Evolutionary conservation across 2,888 invertebrate genomes (phyloP).

Genomic region (Acronicta psi): DNA sequence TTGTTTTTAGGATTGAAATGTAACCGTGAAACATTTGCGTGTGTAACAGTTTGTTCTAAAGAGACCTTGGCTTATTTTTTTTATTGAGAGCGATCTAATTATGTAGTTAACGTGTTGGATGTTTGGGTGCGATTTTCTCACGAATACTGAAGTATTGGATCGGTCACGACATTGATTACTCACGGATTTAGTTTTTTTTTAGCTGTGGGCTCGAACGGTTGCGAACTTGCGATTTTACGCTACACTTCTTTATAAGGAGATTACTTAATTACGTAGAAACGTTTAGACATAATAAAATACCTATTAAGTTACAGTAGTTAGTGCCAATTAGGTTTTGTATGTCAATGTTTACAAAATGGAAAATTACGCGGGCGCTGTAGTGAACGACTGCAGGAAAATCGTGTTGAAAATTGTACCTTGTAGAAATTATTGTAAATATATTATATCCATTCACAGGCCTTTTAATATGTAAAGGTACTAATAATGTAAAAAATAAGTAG

Average conservation of each 20-base stretch:
- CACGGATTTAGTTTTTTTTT: slow-evolving; percentile 57
- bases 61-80: slow-evolving; percentile 67
- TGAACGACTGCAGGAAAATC: slow-evolving; percentile 20
- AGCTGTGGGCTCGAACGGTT: slow-evolving; percentile 27
- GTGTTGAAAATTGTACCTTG: slow-evolving; percentile 10
- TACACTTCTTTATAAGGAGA: slow-evolving; percentile 17
- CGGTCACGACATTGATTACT: slow-evolving; percentile 59
- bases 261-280: slow-evolving; percentile 1
- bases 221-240: slow-evolving; percentile 22
- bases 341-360: slow-evolving; percentile 2
- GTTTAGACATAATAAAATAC: neutral
- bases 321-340: neutral
- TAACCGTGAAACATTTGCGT: slow-evolving; percentile 60
- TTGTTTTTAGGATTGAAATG: slow-evolving; percentile 40
- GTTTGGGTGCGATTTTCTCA: slow-evolving; percentile 68
- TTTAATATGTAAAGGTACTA: too few relatives aligned
- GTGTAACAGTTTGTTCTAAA: slow-evolving; percentile 55
- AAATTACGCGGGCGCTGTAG: slow-evolving; percentile 14
- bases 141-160: slow-evolving; percentile 57
- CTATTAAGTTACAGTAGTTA: neutral
- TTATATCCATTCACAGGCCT: neutral
- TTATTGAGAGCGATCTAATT: slow-evolving; percentile 69
- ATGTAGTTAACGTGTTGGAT: slow-evolving; percentile 57
- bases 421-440: neutral
- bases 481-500: too few relatives aligned